Evolutionary conservation across 2,113 vertebrate genomes (phyloP), one percentile per base, ranked within the genome.

Genomic region (Alethe diademata): DNA sequence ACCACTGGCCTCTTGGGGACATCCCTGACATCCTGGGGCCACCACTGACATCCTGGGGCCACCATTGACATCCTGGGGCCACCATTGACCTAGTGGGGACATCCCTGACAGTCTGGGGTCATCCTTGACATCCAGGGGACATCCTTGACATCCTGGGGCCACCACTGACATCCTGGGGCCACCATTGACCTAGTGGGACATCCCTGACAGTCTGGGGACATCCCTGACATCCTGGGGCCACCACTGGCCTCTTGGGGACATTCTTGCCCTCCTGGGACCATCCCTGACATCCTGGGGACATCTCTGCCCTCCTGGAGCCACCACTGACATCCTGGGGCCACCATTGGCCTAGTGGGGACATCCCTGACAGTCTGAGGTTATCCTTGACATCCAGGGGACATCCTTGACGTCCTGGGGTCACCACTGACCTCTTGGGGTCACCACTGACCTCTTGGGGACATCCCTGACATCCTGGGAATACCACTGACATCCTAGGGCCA

Each of bases 401-500:
- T 16, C 19, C 2, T 18, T 12, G 45, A 9, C 33, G 7, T 4
- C 31, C 5, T 23, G 53, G 14, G 66, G 12, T 24, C 29, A 6
- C 5, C 4, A 0, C 12, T 33, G 14, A 1, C 17, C 0, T 6
- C 43, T 31, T 31, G 25, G 42, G 40, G 14, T 6, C 24, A 29
- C 11, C 51, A 9, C 33, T 5, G 65, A 6, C 23, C 4, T 15
- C 33, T 5, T n/a, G 61, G 33, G 17, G 8, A 5, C 61, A 20
- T 16, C 19, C 1, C 19, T 15, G 22, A 15, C 56, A n/a, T 16
- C 22, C 14, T 36, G 57, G 22, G 22, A 9, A 45, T 5, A 45
- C 10, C 43, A 9, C 40, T 40, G 40, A 40, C 40, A 40, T 40
- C 40, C 40, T 40, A 13, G 14, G 40, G 40, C 40, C 40, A 40